Conservation (phyloP, 2,888 invertebrate genomes). For the Diaperis boleti region DNA sequence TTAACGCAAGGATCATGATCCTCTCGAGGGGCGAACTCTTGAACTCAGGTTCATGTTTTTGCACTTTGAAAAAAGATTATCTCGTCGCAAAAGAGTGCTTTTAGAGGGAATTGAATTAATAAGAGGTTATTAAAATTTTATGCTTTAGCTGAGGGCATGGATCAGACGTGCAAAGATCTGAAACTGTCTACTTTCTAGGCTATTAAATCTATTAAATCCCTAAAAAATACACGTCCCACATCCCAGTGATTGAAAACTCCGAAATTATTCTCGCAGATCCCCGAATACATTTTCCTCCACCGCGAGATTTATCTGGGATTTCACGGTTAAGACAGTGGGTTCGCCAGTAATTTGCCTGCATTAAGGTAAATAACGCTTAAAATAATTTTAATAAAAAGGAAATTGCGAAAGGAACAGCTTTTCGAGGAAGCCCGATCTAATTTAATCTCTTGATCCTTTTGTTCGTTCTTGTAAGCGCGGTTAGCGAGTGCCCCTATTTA, state of each 20-base stretch:
- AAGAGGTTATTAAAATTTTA: slow-evolving; percentile 19
- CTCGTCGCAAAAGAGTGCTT: slow-evolving; percentile 22
- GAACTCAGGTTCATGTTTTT: slow-evolving; percentile 39
- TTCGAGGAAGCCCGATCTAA: slow-evolving; percentile 16
- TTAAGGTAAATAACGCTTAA: slow-evolving; percentile 18
- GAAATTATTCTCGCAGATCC: slow-evolving; percentile 1
- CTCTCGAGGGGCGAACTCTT: slow-evolving; percentile 4
- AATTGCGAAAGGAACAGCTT: slow-evolving; percentile 14
- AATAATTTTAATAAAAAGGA: slow-evolving; percentile 23
- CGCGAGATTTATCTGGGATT: too few relatives aligned
- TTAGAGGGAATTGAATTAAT: slow-evolving; percentile 30
- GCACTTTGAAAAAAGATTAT: slow-evolving; percentile 43
- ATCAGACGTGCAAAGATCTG: not conserved
- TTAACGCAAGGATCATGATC: slow-evolving; percentile 42
- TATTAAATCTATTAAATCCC: too few relatives aligned
- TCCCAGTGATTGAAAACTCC: slow-evolving; percentile 4
- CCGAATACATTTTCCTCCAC: not conserved
- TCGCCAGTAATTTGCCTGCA: slow-evolving; percentile 14
- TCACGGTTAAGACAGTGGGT: too few relatives aligned
- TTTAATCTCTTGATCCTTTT: slow-evolving; percentile 25
- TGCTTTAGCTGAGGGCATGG: not conserved
- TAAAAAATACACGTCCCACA: too few relatives aligned
- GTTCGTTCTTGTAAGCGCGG: slow-evolving; percentile 3
- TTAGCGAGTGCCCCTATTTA: slow-evolving; percentile 6
- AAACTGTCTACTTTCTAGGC: too few relatives aligned